phyloP scores from a whole-genome alignment of 2,113 vertebrate species.

The Vombatus ursinus region DNA sequence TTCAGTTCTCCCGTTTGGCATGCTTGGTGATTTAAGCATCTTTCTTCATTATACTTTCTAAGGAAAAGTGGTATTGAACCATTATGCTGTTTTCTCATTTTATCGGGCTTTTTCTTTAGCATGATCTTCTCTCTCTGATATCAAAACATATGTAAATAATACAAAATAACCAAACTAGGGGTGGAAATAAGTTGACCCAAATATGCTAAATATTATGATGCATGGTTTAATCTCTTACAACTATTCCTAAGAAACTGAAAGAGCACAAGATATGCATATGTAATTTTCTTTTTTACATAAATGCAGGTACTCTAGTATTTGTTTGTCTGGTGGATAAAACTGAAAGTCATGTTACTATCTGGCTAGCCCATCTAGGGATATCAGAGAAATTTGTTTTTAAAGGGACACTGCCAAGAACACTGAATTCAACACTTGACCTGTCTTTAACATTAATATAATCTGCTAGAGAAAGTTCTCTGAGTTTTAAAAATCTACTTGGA shows the following conservation, averaged over 20 bases:
- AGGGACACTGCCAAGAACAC: constrained; percentile 33
- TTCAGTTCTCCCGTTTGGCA: not conserved
- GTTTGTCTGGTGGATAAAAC: constrained; percentile 37
- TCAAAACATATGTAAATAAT: not conserved
- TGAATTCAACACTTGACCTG: constrained; percentile 33
- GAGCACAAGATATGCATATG: not conserved
- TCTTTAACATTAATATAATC: not conserved
- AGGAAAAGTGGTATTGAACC: not conserved
- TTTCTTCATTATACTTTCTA: not conserved
- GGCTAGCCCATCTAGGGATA: constrained; percentile 24
- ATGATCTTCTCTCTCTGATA: not conserved
- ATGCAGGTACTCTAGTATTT: not conserved
- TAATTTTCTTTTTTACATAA: constrained; percentile 13
- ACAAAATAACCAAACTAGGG: not conserved
- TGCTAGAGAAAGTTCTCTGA: not conserved
- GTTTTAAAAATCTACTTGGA: constrained; percentile 46
- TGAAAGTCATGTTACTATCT: constrained; percentile 17
- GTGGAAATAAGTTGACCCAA: not conserved
- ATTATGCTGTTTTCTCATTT: not conserved
- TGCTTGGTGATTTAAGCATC: not conserved
- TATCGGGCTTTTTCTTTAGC: not conserved
- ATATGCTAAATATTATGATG: not conserved
- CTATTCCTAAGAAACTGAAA: not conserved
- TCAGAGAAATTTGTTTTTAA: constrained; percentile 39
- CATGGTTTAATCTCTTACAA: not conserved